phyloP scores from a whole-genome alignment of 1,140 invertebrate species.

The Meloidogyne hapla region DNA sequence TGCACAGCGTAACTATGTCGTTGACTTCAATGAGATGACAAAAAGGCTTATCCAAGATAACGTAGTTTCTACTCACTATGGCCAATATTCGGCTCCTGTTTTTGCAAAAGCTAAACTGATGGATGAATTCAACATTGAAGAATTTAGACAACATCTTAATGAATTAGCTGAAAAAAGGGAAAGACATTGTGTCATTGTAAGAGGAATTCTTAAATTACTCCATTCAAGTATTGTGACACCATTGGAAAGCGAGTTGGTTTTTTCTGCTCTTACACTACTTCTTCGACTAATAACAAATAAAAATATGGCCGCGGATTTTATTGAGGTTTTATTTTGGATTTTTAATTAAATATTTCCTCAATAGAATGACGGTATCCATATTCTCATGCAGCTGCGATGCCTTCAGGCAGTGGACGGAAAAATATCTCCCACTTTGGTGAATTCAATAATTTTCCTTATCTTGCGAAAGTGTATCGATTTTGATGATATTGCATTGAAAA shows the following conservation, averaged over 20 bases:
- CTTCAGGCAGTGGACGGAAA: background rate
- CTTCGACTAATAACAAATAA: constrained; percentile 16
- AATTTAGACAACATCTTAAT: background rate
- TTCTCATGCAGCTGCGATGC: constrained; percentile 25
- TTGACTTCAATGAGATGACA: constrained; percentile 28
- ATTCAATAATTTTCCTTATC: constrained; percentile 21
- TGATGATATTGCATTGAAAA: constrained; percentile 17
- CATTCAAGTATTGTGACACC: constrained; percentile 8
- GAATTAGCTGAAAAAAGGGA: background rate
- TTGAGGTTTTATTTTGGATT: background rate
- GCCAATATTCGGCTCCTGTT: constrained; percentile 15
- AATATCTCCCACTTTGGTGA: background rate
- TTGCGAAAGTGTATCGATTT: constrained; percentile 36
- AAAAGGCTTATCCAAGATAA: constrained; percentile 8
- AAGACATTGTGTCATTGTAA: constrained; percentile 13
- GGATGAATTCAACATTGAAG: constrained; percentile 18
- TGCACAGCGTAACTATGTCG: constrained; percentile 17
- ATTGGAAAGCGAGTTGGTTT: constrained; percentile 22
- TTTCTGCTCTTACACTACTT: constrained; percentile 22
- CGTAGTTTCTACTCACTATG: background rate
- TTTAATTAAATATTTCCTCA: background rate
- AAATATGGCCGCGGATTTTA: constrained; percentile 16
- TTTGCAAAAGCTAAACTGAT: constrained; percentile 24
- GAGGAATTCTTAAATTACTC: constrained; percentile 22
- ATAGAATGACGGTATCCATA: constrained; percentile 31